A percentile compares a stretch with the other conserved stretches of the same genome.
Conservation (phyloP, 2,113 vertebrate genomes). For the Onychostruthus taczanowskii region DNA sequence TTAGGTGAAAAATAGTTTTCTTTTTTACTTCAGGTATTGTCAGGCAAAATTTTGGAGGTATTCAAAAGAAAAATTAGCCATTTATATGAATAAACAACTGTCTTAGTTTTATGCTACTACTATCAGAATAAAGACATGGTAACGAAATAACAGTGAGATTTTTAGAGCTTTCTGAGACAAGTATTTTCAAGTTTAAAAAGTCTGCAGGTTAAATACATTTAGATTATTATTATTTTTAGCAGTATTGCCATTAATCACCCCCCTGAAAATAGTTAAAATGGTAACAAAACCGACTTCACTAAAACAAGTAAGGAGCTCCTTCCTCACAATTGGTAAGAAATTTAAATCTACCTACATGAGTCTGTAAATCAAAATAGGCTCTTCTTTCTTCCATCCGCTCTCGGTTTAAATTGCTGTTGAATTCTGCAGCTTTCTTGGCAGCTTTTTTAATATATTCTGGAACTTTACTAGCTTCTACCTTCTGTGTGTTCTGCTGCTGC, state of each 20-base stretch:
- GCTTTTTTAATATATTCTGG: slow-evolving; percentile 99
- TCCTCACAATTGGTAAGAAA: neutral
- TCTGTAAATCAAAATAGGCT: slow-evolving; percentile 98
- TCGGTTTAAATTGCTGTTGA: slow-evolving; percentile 96
- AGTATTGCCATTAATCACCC: neutral
- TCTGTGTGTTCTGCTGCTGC: slow-evolving; percentile 97
- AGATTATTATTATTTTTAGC: neutral
- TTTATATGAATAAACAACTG: neutral
- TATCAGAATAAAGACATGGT: neutral
- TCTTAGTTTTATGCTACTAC: neutral
- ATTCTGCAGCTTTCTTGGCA: slow-evolving; percentile 95
- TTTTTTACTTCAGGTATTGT: neutral
- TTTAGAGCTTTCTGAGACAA: neutral
- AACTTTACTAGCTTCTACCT: slow-evolving; percentile 97
- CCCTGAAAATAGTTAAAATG: neutral
- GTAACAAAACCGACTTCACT: neutral
- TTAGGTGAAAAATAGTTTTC: neutral
- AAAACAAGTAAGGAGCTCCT: neutral
- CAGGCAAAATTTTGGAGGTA: neutral
- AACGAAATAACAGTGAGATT: neutral
- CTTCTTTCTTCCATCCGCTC: slow-evolving; percentile 97
- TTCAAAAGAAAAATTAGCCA: neutral
- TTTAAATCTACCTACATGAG: slow-evolving; percentile 82
- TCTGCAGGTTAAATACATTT: neutral
- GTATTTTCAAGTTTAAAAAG: neutral